Conservation (phyloP, 2,888 invertebrate species). For the Ligdia adustata region DNA sequence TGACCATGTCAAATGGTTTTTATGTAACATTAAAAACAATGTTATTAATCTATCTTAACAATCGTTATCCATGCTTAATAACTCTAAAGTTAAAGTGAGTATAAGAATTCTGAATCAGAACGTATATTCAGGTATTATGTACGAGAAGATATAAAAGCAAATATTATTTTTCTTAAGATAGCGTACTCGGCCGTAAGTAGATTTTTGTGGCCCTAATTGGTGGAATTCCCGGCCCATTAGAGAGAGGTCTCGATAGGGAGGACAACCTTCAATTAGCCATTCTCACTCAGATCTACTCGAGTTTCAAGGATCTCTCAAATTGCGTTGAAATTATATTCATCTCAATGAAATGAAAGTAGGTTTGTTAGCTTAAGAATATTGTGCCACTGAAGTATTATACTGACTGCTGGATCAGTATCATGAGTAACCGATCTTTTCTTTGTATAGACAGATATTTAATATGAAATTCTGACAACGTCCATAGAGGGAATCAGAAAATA, state of each 20-base stretch:
- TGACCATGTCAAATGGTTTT: too few relatives aligned
- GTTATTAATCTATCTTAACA: too few relatives aligned
- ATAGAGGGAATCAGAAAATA: too few relatives aligned
- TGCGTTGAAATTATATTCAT: slow-evolving; percentile 16
- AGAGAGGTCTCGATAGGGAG: slow-evolving; percentile 12
- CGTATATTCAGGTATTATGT: too few relatives aligned
- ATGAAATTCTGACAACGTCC: too few relatives aligned
- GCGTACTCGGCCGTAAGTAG: slow-evolving; percentile 2
- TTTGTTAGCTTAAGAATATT: slow-evolving; percentile 10
- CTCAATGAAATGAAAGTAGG: slow-evolving; percentile 9
- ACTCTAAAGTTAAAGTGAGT: too few relatives aligned
- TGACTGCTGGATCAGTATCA: too few relatives aligned
- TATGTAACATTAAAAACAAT: too few relatives aligned
- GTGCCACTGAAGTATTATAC: slow-evolving; percentile 5
- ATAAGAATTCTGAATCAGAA: too few relatives aligned
- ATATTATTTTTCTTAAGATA: not conserved
- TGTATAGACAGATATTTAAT: too few relatives aligned
- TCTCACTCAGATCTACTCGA: slow-evolving; percentile 14
- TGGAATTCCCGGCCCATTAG: slow-evolving; percentile 16
- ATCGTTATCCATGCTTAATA: too few relatives aligned
- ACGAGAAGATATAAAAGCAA: not conserved
- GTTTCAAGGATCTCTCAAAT: slow-evolving; percentile 17
- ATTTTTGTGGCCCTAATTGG: slow-evolving; percentile 16
- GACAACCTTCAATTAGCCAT: slow-evolving; percentile 20
- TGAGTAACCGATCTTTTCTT: too few relatives aligned